phyloP scores from a whole-genome alignment of 2,888 invertebrate species.

The Heliconius aoede region DNA sequence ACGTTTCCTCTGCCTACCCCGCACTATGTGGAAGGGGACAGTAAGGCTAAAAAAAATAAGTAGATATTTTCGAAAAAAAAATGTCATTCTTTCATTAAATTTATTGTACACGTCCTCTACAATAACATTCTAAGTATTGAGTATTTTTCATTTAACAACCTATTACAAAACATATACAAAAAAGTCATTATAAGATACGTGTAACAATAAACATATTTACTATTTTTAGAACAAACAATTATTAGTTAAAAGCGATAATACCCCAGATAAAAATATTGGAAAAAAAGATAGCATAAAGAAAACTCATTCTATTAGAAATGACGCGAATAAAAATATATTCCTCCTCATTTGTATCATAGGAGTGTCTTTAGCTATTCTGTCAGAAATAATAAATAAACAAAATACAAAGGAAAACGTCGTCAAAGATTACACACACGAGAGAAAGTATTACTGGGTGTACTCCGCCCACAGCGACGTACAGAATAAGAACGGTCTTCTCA shows the following conservation, averaged over 20 bases:
- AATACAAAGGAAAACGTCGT: conserved; percentile 54
- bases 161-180: no score
- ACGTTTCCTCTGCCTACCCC: no score
- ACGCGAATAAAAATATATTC: conserved; percentile 59
- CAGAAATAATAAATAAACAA: conserved; percentile 65
- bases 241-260: conserved; percentile 41
- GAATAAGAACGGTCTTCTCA: conserved; percentile 86
- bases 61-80: no score
- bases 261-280: conserved; percentile 44
- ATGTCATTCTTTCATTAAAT: no score
- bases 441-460: conserved; percentile 83
- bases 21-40: no score
- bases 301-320: conserved; percentile 49
- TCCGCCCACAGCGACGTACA: conserved; percentile 82
- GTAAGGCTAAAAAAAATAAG: no score
- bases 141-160: no score
- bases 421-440: conserved; percentile 49
- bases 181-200: neutral
- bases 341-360: conserved; percentile 68
- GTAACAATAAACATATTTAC: conserved; percentile 11
- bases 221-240: conserved; percentile 48
- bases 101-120: no score
- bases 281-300: conserved; percentile 44
- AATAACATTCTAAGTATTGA: no score
- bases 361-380: conserved; percentile 63